A percentile compares a stretch with the other conserved stretches of the same genome.
These are phyloP conservation scores for Zingel zingel DNA, from an alignment of 2,113 vertebrate genomes.

Conservation along the genomic window DNA sequence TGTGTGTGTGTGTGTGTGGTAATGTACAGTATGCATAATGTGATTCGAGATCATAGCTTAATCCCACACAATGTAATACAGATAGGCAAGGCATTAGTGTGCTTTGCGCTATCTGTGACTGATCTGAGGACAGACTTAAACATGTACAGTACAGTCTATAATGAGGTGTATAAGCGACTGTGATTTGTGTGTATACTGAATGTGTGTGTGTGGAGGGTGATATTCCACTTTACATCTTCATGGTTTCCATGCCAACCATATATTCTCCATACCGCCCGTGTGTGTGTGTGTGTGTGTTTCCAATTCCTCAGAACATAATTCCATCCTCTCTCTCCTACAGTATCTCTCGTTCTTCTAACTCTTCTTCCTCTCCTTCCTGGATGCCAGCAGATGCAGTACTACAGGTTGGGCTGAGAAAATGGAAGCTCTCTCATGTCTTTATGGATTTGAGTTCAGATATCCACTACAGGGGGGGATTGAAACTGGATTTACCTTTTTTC, in stretches of 20 bases:
- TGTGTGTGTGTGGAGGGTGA: not conserved
- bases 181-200: not conserved
- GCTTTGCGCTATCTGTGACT: not conserved
- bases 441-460: not conserved
- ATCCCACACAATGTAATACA: conserved; percentile 28
- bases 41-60: conserved; percentile 40
- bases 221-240: not conserved
- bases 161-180: conserved; percentile 9
- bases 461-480: not conserved
- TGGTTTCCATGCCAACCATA: conserved; percentile 59
- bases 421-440: not conserved
- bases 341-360: not conserved
- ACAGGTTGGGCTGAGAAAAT: not conserved
- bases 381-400: not conserved
- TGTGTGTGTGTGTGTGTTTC: not conserved
- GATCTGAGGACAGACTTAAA: not conserved
- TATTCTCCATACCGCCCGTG: not conserved
- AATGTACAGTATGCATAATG: conserved; percentile 13
- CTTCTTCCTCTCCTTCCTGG: not conserved
- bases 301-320: conserved; percentile 7
- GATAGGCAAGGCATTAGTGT: conserved; percentile 14
- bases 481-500: not conserved
- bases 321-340: not conserved
- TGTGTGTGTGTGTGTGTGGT: conserved; percentile 19
- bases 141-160: conserved; percentile 10